Evolutionary conservation across 2,113 vertebrate species (phyloP), one percentile per base, ranked within the genome.

Genomic region (Antigone vipio): DNA sequence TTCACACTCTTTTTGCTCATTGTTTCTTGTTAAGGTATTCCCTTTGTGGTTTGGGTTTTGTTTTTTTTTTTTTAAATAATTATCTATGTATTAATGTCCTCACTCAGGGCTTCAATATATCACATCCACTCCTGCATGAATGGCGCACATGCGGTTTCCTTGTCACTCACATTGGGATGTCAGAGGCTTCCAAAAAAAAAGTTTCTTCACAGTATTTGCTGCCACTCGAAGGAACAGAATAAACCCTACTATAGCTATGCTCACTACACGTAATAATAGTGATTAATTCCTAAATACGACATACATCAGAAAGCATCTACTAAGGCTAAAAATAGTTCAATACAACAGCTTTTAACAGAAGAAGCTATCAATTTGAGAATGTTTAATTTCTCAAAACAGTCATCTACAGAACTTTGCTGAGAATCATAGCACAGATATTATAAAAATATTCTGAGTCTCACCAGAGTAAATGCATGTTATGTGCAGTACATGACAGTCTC

Each of bases 121-220:
- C 27, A 44, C 0, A 0, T 29, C 47, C 32, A 42, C n/a, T 49
- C 42, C 44, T 55, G n/a, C 8, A 45, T 14, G 32, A 76, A 30
- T 2, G 3, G 52, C 5, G 20, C 49, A 26, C 38, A 13, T 23
- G 19, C 14, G 1, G 5, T 24, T 52, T 79, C 34, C 62, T 92
- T 27, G 73, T 64, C 38, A 18, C n/a, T 68, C 63, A 42, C 17
- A 22, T 0, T 16, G 75, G 60, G 27, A 40, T 30, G 52, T n/a
- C 56, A 83, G 69, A 76, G 18, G 35, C 32, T 60, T n/a, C 58
- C 71, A 49, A 73, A 77, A 24, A 3, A 42, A 42, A 42, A 42
- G 40, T 42, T 50, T 55, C 34, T 86, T 50, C 55, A 42, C 26
- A 27, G 29, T 23, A 60, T 89, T 69, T 92, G 50, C 27, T 47